Base-by-base conservation (phyloP, 1,140 invertebrate species). In the Globodera rostochiensis region DNA sequence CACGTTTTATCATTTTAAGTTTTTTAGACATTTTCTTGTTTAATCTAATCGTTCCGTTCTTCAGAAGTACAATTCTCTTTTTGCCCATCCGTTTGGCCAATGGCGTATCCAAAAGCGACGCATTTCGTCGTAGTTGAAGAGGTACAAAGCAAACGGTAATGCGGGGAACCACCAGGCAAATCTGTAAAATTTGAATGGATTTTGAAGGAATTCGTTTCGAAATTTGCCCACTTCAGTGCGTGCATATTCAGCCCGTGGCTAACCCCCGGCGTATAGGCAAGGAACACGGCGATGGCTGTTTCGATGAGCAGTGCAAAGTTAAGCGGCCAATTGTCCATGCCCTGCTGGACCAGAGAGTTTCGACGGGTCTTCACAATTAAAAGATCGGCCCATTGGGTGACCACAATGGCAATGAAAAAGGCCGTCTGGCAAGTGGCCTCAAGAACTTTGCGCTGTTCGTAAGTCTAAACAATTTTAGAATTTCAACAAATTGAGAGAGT, bases 161-260 rank as follows among this genome's bases (percentile, higher is more conserved):
- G 95, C 95, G 82, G 95, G 95, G 90, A 98, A 93, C 97, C 97
- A 99, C 97, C 97, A 99, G 86, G 95, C 94, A 91, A 97, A 95
- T 92, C 96, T 98, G 90, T 87, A 86, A 3, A 80, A 82, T 85
- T 45, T 64, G 80, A n/a, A 50, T 9, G n/a, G 11, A 25, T 46
- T 36, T 64, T 64, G 57, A 53, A 53, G 57, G 57, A 46, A 36
- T 77, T 67, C 25, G 6, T n/a, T 71, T 19, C 8, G 7, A 3
- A 73, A 84, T 76, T 71, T 1, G 93, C 94, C 94, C 92, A 96
- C 95, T 96, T 95, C 89, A 97, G 93, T 88, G 95, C 95, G 92
- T 95, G 96, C 95, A 97, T 96, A 90, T 95, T 93, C 85, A 97
- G 93, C 91, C 95, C 95, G 91, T 95, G 95, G 92, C 96, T 95